phyloP scores from a whole-genome alignment of 2,797 vertebrate genomes.

The Lophotriccus pileatus region DNA sequence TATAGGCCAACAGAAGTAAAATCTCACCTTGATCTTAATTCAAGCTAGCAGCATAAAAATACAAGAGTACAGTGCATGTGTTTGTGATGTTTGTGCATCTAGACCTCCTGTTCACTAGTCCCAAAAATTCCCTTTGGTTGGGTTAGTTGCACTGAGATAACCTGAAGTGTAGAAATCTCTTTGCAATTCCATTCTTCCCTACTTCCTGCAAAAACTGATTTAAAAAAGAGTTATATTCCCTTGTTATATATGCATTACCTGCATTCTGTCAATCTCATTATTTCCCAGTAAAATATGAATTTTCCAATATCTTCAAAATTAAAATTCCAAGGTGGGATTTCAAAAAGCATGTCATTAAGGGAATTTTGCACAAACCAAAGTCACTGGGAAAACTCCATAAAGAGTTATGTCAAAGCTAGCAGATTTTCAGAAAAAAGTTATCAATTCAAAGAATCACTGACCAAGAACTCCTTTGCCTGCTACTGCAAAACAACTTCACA shows the following conservation, averaged over 20 bases:
- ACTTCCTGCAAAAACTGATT: not conserved
- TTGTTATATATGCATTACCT: not conserved
- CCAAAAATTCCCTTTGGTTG: not conserved
- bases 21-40: not conserved
- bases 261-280: not conserved
- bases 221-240: not conserved
- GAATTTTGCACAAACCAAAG: not conserved
- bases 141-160: not conserved
- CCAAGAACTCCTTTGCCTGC: not conserved
- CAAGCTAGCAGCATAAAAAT: not conserved
- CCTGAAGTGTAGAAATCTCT: not conserved
- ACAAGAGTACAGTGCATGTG: not conserved
- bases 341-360: not conserved
- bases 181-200: not conserved
- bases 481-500: not conserved
- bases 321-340: not conserved
- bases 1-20: not conserved
- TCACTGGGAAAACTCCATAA: not conserved
- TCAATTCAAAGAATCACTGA: not conserved
- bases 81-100: not conserved
- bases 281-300: not conserved
- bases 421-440: not conserved
- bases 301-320: not conserved
- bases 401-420: not conserved
- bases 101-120: not conserved